Base-by-base conservation (phyloP, 2,888 invertebrate genomes). In the Erynnis tages region DNA sequence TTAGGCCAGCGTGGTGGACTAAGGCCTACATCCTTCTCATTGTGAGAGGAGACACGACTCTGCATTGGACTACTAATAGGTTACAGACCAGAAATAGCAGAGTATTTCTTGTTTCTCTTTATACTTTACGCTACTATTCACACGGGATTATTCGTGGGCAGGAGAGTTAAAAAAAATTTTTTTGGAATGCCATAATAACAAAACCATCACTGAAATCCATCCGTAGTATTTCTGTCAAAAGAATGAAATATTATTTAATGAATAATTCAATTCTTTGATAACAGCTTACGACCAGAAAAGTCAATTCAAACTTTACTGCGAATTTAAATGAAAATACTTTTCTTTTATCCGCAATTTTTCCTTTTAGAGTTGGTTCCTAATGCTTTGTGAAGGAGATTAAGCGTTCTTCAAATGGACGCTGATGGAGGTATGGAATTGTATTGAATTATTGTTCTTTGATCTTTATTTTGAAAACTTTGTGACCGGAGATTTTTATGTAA, bases 341-440 rank as follows among this genome's bases (percentile, higher is more conserved):
- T 66, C 67, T 67, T 69, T 67, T 69, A 65, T 60, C 62, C 55
- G 57, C 54, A 61, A 67, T 73, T 73, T 74, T 75, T 73, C 60
- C 66, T 67, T 69, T 70, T 66, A 67, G 64, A 69, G 67, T 67
- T 70, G 66, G 61, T 64, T 66, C 62, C 65, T 71, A 70, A 69
- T 70, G 47, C 47, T 67, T 74, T 67, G 67, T 68, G 65, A 71
- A 71, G 67, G 61, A 78, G 76, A 79, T 79, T 80, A 77, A 74
- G 71, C 69, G 71, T 73, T 76, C 66, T 73, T 69, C 56, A 67
- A 71, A 60, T 57, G 57, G 38, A 38, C 30, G 38, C 47, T 48
- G 47, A 48, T 38, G 38, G 38, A 43, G 43, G 35, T 14, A 30
- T 21, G 47, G 38, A 48, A 38, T 48, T 48, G 29, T 38, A 23